A percentile compares a stretch with the other conserved stretches of the same genome.
These are phyloP conservation scores for Nomada fucata DNA, from an alignment of 2,888 invertebrate species.

Conservation along the genomic window DNA sequence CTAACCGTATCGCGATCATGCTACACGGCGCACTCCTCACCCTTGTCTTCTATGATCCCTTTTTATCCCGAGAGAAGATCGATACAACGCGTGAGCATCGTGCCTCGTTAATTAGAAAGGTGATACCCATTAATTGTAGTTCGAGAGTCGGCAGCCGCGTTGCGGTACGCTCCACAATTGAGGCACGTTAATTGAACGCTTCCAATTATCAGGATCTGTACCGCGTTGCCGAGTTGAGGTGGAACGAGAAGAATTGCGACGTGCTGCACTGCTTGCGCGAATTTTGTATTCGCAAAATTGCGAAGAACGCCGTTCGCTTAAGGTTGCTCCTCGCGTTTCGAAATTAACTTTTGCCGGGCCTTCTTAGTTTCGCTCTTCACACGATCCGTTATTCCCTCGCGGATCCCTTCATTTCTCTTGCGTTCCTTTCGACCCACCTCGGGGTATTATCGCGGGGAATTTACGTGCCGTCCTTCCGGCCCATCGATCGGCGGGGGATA, in stretches of 20 bases:
- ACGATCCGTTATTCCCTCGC: constrained; percentile 30
- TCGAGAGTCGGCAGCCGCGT: constrained; percentile 75
- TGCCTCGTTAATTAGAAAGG: constrained; percentile 80
- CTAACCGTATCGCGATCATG: constrained; percentile 11
- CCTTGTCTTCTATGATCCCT: constrained; percentile 33
- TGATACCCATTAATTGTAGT: constrained; percentile 80
- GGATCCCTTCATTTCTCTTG: background rate
- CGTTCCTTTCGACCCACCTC: background rate
- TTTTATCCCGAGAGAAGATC: constrained; percentile 56
- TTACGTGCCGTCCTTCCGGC: constrained; percentile 4
- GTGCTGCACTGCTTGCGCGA: constrained; percentile 4
- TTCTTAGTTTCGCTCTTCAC: background rate
- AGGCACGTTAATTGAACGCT: constrained; percentile 81
- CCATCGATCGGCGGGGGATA: constrained; percentile 31
- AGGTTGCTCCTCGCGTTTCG: background rate
- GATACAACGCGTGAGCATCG: constrained; percentile 68
- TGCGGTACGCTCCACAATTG: constrained; percentile 78
- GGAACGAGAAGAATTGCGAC: constrained; percentile 15
- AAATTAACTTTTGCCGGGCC: constrained; percentile 28
- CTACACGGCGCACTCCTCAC: background rate
- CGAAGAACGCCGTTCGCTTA: background rate
- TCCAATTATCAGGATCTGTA: constrained; percentile 77
- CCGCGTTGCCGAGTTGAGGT: constrained; percentile 11
- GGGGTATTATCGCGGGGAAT: constrained; percentile 8
- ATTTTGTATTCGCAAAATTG: constrained; percentile 1